These are phyloP conservation scores for Gasterosteus nipponicus DNA, from an alignment of 2,113 vertebrate genomes.

Conservation along the genomic window DNA sequence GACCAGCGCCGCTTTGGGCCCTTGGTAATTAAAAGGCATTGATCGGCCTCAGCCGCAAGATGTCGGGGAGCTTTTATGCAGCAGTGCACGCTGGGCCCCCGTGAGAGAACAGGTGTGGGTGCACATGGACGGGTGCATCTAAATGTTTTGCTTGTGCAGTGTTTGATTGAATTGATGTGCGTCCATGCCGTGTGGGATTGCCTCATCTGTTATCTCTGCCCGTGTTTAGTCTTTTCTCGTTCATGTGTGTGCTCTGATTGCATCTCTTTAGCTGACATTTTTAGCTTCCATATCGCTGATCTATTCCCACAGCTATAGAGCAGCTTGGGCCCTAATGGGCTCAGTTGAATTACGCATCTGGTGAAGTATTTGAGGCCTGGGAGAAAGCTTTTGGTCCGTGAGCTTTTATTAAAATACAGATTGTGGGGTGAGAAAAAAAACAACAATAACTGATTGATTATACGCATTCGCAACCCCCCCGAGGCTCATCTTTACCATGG, in stretches of 20 bases:
- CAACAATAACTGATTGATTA: conserved; percentile 62
- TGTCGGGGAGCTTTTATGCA: conserved; percentile 55
- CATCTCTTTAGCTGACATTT: conserved; percentile 34
- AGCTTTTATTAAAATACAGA: conserved; percentile 47
- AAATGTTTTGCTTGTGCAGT: not conserved
- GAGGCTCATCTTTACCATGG: conserved; percentile 44
- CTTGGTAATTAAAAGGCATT: conserved; percentile 83
- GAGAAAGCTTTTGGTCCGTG: conserved; percentile 8
- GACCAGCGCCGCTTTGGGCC: conserved; percentile 68
- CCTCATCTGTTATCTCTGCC: not conserved
- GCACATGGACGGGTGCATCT: conserved; percentile 13
- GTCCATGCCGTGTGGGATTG: not conserved
- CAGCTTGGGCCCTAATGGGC: conserved; percentile 18
- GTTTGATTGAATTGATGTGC: not conserved
- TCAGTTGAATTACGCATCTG: conserved; percentile 40
- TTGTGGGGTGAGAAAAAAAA: not conserved
- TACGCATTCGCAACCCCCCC: conserved; percentile 29
- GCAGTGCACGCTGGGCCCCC: conserved; percentile 31
- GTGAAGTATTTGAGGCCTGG: conserved; percentile 35
- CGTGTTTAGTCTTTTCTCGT: not conserved
- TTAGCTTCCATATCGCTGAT: conserved; percentile 19
- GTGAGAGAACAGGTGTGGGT: conserved; percentile 45
- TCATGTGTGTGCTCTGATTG: conserved; percentile 36
- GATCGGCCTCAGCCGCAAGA: conserved; percentile 69
- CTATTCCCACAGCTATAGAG: conserved; percentile 11